Evolutionary conservation across 2,888 invertebrate species (phyloP).

Genomic region (Rhogogaster chlorosoma): DNA sequence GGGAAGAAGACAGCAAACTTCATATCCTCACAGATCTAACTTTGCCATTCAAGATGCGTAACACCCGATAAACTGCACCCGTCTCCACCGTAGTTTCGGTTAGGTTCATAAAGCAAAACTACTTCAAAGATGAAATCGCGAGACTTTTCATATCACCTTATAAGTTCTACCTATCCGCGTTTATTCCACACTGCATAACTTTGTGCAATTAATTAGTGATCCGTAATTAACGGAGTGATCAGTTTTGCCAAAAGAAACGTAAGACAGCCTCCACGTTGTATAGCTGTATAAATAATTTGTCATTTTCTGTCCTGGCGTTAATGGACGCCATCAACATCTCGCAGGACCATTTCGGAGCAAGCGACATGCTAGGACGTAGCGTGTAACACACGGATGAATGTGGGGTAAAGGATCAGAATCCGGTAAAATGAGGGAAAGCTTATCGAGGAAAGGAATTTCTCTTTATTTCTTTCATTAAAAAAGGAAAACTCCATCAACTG

Average conservation of each 20-base stretch:
- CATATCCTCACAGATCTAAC: background rate
- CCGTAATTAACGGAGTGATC: background rate
- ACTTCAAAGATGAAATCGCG: background rate
- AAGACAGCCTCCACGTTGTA: background rate
- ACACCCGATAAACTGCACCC: conserved; percentile 29
- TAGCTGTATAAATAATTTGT: background rate
- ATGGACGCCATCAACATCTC: background rate
- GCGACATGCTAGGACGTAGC: background rate
- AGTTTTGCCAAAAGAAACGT: background rate
- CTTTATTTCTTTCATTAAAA: background rate
- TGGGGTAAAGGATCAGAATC: background rate
- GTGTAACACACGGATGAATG: background rate
- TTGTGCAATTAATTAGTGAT: background rate
- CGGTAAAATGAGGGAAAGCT: background rate
- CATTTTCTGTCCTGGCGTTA: background rate
- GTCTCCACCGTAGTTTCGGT: background rate
- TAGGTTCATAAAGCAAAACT: conserved; percentile 4
- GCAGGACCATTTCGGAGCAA: background rate
- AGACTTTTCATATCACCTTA: background rate
- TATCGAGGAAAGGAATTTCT: background rate
- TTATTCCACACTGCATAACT: background rate
- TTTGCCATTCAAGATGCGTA: conserved; percentile 27
- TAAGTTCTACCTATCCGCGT: background rate
- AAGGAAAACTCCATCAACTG: background rate
- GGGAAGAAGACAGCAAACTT: conserved; percentile 12